Conservation (phyloP, 1,140 invertebrate species). For the Drosophila sechellia region DNA sequence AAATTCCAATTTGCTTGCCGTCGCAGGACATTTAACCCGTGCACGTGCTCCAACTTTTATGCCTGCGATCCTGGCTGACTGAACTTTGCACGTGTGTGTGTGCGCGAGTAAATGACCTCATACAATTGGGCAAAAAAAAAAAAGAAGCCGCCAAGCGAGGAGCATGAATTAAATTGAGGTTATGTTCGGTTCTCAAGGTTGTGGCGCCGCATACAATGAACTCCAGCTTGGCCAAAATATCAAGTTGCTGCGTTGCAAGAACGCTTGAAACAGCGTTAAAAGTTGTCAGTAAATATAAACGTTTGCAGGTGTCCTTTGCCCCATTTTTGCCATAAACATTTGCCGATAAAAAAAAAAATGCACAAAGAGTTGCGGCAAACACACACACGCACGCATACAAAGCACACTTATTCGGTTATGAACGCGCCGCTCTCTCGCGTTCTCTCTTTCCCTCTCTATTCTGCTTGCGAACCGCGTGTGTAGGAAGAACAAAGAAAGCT, state of each 20-base stretch:
- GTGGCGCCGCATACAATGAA: constrained; percentile 58
- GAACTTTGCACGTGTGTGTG: constrained; percentile 14
- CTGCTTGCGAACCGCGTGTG: constrained; percentile 63
- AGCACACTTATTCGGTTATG: constrained; percentile 35
- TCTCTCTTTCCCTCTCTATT: constrained; percentile 21
- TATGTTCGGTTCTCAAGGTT: constrained; percentile 74
- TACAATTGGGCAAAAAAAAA: constrained; percentile 17
- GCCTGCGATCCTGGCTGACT: constrained; percentile 39
- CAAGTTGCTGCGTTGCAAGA: not conserved
- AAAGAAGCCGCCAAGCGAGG: constrained; percentile 26
- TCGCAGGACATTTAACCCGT: constrained; percentile 34
- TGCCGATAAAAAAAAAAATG: constrained; percentile 41
- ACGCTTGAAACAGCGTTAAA: too few relatives aligned
- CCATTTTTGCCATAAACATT: constrained; percentile 6
- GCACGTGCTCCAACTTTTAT: constrained; percentile 14
- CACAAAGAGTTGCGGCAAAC: constrained; percentile 36
- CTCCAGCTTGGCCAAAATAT: constrained; percentile 10
- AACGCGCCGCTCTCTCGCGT: constrained; percentile 40
- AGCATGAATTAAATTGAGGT: constrained; percentile 65
- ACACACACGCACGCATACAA: constrained; percentile 14
- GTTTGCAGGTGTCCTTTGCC: not conserved
- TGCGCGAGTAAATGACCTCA: constrained; percentile 76
- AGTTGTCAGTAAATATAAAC: not conserved
- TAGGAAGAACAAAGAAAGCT: constrained; percentile 66
- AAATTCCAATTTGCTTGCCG: constrained; percentile 21